Conservation (phyloP, 2,888 invertebrate species). For the Cryptocephalus primarius region DNA sequence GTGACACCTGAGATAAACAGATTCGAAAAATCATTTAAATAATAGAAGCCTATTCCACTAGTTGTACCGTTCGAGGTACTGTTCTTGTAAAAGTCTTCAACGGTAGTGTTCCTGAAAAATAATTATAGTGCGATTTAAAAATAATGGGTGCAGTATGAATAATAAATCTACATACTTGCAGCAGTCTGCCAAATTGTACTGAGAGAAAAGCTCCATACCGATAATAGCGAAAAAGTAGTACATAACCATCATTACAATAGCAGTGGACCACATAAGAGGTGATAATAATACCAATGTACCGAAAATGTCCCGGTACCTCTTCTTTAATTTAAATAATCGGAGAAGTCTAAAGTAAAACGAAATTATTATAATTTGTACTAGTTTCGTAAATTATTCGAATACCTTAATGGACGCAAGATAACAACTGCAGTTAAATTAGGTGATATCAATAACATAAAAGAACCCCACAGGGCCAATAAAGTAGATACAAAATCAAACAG, state of each 20-base stretch:
- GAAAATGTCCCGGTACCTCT: slow-evolving; percentile 39
- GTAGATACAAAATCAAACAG: slow-evolving; percentile 66
- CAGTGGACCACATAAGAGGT: slow-evolving; percentile 75
- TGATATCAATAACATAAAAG: slow-evolving; percentile 53
- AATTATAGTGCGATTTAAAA: neutral
- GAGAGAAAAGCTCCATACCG: slow-evolving; percentile 79
- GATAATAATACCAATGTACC: slow-evolving; percentile 41
- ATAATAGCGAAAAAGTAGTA: slow-evolving; percentile 85
- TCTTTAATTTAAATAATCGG: slow-evolving; percentile 67
- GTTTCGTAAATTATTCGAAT: slow-evolving; percentile 1
- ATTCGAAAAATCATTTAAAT: slow-evolving; percentile 68
- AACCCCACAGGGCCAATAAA: slow-evolving; percentile 54
- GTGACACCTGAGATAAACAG: slow-evolving; percentile 69
- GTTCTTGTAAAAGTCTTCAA: slow-evolving; percentile 71
- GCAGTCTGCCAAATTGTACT: slow-evolving; percentile 65
- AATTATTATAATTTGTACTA: neutral
- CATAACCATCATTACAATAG: slow-evolving; percentile 70
- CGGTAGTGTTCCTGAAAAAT: slow-evolving; percentile 60
- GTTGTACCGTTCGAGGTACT: slow-evolving; percentile 53
- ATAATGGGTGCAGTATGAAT: neutral
- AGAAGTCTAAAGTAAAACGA: slow-evolving; percentile 35
- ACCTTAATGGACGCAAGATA: slow-evolving; percentile 58
- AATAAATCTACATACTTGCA: slow-evolving; percentile 36
- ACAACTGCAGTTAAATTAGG: slow-evolving; percentile 62
- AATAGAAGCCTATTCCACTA: slow-evolving; percentile 69